A percentile compares a stretch with the other conserved stretches of the same genome.
Conservation (phyloP, 53 echinoderm and acorn worm species). For the Echinarachnius parma region DNA sequence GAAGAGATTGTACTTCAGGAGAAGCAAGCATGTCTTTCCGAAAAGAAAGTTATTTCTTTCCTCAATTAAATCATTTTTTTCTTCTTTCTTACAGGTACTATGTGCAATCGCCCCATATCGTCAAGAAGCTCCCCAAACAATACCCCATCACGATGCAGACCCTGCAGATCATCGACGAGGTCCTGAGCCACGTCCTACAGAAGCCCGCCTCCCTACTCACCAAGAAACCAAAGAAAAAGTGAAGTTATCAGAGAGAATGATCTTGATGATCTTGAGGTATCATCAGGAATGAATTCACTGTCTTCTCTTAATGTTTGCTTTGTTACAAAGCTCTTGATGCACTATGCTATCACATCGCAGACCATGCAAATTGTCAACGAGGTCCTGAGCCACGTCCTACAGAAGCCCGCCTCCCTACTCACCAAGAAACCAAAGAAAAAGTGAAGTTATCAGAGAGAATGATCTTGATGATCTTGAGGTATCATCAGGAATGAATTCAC, state of each 20-base stretch:
- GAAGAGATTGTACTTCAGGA: too few species aligned
- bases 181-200: constrained; percentile 75
- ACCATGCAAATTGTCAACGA: constrained; percentile 64
- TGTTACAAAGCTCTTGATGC: constrained; percentile 62
- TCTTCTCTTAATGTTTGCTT: too few species aligned
- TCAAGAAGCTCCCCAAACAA: constrained; percentile 70
- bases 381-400: constrained; percentile 69
- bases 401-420: constrained; percentile 48
- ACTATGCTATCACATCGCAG: constrained; percentile 77
- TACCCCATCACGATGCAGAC: constrained; percentile 85
- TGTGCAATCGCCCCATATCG: constrained; percentile 89
- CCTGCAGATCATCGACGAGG: constrained; percentile 81
- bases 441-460: too few species aligned
- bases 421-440: background rate
- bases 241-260: background rate
- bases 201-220: constrained; percentile 54
- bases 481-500: background rate
- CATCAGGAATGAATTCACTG: too few species aligned
- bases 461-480: background rate
- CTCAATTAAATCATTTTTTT: too few species aligned
- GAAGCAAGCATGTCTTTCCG: too few species aligned
- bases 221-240: constrained; percentile 28
- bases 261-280: too few species aligned
- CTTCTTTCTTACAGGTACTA: constrained; percentile 66
- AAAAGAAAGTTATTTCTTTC: too few species aligned